These are phyloP conservation scores for Phthorimaea operculella DNA, from an alignment of 1,140 invertebrate species.

Conservation along the genomic window DNA sequence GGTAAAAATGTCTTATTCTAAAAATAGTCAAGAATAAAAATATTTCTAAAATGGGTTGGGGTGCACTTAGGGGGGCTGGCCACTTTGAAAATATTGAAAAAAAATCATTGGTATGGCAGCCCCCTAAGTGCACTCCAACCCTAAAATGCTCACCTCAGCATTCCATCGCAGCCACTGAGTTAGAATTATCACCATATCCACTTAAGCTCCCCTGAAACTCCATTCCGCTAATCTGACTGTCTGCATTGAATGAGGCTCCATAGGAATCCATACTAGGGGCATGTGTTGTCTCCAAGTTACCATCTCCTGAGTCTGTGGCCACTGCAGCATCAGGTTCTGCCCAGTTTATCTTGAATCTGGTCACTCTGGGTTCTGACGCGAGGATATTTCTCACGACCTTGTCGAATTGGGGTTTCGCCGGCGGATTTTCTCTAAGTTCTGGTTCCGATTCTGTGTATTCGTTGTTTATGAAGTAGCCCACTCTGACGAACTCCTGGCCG, in stretches of 20 bases:
- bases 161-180: slow-evolving; percentile 63
- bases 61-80: no score
- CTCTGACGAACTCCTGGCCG: slow-evolving; percentile 94
- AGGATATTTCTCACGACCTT: slow-evolving; percentile 96
- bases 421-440: slow-evolving; percentile 95
- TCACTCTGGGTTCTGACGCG: slow-evolving; percentile 93
- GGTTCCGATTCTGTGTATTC: slow-evolving; percentile 94
- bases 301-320: slow-evolving; percentile 38
- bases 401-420: slow-evolving; percentile 90
- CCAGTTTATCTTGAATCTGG: slow-evolving; percentile 97
- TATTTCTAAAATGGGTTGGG: no score
- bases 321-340: slow-evolving; percentile 74
- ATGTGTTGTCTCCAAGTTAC: slow-evolving; percentile 38
- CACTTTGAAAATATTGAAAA: no score
- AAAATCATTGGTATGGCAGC: no score
- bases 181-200: slow-evolving; percentile 61
- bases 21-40: no score
- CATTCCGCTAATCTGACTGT: slow-evolving; percentile 58
- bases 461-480: slow-evolving; percentile 99
- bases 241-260: slow-evolving; percentile 50
- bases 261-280: slow-evolving; percentile 56
- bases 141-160: slow-evolving; percentile 48
- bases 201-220: slow-evolving; percentile 59
- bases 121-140: no score
- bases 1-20: no score